Conservation (phyloP, 2,113 vertebrate species). For the Neomonachus schauinslandi region DNA sequence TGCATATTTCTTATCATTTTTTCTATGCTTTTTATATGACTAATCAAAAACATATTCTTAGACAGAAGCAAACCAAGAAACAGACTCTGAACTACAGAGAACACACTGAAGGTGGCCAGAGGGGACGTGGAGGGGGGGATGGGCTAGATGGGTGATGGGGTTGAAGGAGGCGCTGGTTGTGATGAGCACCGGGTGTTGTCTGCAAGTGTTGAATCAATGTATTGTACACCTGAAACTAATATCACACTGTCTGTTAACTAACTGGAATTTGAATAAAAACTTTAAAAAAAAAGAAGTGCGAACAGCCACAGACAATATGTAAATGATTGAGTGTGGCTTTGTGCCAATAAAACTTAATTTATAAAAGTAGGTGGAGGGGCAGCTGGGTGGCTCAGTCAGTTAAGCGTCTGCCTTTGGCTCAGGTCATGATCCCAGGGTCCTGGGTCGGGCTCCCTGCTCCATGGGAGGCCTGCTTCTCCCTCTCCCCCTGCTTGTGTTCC, state of each 20-base stretch:
- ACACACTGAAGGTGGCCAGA: background rate
- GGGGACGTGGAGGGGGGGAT: background rate
- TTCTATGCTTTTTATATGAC: background rate
- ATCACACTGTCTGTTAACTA: background rate
- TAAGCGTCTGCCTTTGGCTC: too few relatives aligned
- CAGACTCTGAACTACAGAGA: background rate
- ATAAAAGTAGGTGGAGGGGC: too few relatives aligned
- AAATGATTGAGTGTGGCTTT: too few relatives aligned
- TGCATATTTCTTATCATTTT: background rate
- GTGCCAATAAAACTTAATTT: too few relatives aligned
- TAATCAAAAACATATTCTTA: conserved; percentile 22
- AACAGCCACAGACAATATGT: background rate
- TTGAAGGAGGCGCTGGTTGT: background rate
- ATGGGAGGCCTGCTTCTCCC: too few relatives aligned
- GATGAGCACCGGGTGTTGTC: background rate
- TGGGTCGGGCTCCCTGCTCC: too few relatives aligned
- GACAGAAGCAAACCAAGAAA: background rate
- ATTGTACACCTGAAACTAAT: background rate
- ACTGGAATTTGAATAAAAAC: background rate
- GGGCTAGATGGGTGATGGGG: background rate
- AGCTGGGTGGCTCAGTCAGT: too few relatives aligned
- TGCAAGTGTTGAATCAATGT: background rate
- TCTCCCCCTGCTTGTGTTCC: too few relatives aligned
- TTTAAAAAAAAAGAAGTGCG: background rate
- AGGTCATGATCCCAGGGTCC: too few relatives aligned